A percentile compares a stretch with the other conserved stretches of the same genome.
Evolutionary conservation across 2,888 invertebrate species (phyloP).

Genomic region (Patella caerulea): DNA sequence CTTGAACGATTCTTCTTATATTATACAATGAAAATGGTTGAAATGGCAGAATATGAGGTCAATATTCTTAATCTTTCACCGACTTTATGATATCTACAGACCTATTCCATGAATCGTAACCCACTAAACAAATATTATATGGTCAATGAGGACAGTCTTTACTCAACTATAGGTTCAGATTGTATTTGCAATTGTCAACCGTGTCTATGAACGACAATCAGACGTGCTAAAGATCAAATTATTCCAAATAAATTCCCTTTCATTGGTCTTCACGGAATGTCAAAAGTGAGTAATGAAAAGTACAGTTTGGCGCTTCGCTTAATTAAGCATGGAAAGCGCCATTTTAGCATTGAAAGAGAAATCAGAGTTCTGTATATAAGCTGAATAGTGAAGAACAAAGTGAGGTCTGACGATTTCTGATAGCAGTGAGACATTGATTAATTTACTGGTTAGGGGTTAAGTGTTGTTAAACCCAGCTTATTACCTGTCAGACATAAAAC

Average conservation of each 20-base stretch:
- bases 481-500: slow-evolving; percentile 3
- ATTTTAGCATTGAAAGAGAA: neutral
- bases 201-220: slow-evolving; percentile 1
- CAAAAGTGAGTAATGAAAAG: slow-evolving; percentile 12
- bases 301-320: slow-evolving; percentile 4
- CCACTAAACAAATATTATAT: no score
- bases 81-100: no score
- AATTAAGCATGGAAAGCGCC: neutral
- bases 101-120: no score
- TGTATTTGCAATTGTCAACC: no score
- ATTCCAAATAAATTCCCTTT: slow-evolving; percentile 10
- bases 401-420: slow-evolving; percentile 3
- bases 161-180: no score
- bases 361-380: neutral
- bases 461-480: slow-evolving; percentile 12
- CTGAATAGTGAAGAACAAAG: neutral
- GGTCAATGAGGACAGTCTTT: no score
- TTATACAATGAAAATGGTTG: no score
- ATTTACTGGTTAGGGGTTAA: slow-evolving; percentile 12
- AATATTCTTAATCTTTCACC: no score
- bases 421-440: neutral
- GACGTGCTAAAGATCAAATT: slow-evolving; percentile 10
- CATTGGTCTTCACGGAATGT: slow-evolving; percentile 5
- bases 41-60: no score
- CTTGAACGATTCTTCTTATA: no score